Evolutionary conservation across 2,797 vertebrate genomes (phyloP), one percentile per base, ranked within the genome.

Genomic region (Artibeus lituratus): DNA sequence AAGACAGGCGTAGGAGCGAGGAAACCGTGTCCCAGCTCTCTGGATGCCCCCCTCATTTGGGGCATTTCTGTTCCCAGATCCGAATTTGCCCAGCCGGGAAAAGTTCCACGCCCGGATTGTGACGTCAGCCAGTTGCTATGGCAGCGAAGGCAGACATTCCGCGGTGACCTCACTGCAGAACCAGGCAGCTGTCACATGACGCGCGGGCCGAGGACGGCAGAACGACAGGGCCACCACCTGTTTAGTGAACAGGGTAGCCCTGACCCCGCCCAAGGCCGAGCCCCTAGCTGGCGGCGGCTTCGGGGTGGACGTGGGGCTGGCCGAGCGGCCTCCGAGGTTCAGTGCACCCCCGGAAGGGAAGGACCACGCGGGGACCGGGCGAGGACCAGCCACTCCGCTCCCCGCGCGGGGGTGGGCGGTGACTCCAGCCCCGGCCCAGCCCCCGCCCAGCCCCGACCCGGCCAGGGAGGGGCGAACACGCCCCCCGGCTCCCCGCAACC

Each of bases 141-240:
- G 94, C 95, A 97, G 96, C 94, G 93, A 94, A 97, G 98, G 92
- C 97, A 97, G 96, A 94, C 96, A 92, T 96, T 96, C 95, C 78
- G 80, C 74, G 95, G 90, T 95, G 97, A 97, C 94, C 96, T 97
- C 96, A 96, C 96, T 96, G 97, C 97, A 82, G 96, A 97, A 83
- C 89, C 87, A 88, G 95, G 95, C 96, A 95, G 96, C 95, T 93
- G 96, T 98, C 97, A 97, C 96, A 62, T 97, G 97, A 97, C 70
- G 18, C n/a, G 59, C 90, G 49, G 95, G 74, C 90, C 83, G 32
- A 74, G 91, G 89, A 76, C 26, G 44, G 92, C 92, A 42, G 11
- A 72, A 70, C 26, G 65, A 69, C 94, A 3, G 21, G 91, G 65
- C 96, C 96, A 98, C 97, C 97, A 98, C 97, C 97, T 98, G 97